Evolutionary conservation across 2,888 invertebrate genomes (phyloP).

Genomic region (Drosophila falleni): DNA sequence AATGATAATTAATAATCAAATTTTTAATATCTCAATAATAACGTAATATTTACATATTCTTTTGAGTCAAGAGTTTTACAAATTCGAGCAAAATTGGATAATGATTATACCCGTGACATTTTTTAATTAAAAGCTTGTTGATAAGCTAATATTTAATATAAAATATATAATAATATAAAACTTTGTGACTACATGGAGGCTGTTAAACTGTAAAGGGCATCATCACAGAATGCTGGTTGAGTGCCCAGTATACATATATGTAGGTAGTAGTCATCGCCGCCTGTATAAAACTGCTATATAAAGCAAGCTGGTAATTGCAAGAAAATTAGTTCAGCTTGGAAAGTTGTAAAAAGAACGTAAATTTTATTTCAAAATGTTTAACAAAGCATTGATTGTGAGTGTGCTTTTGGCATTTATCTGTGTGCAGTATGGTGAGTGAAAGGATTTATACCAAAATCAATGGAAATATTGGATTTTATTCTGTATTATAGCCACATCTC

Average conservation of each 20-base stretch:
- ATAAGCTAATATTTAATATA: conserved; percentile 4
- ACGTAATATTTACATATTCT: not conserved
- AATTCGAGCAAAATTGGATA: not conserved
- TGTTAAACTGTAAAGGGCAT: not conserved
- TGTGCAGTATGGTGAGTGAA: conserved; percentile 57
- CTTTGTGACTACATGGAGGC: not conserved
- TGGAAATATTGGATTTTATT: not conserved
- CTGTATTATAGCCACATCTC: conserved; percentile 32
- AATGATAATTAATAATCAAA: not conserved
- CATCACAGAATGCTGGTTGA: not conserved
- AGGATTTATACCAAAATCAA: too few species aligned
- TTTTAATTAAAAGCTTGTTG: conserved; percentile 2
- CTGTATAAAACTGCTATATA: not conserved
- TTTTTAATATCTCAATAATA: not conserved
- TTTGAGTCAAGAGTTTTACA: not conserved
- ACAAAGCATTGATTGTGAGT: conserved; percentile 36
- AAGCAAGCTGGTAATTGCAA: not conserved
- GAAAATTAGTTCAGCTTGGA: conserved; percentile 30
- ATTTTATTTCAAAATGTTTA: conserved; percentile 32
- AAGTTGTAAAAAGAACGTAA: not conserved
- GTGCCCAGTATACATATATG: not conserved
- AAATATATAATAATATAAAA: not conserved
- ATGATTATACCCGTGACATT: not conserved
- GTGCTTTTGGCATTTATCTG: conserved; percentile 46
- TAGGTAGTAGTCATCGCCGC: not conserved